Percentiles rank a stretch among this genome's conserved stretches.
Evolutionary conservation across 2,797 vertebrate species (phyloP).

Genomic region (Halcyon leucocephala): DNA sequence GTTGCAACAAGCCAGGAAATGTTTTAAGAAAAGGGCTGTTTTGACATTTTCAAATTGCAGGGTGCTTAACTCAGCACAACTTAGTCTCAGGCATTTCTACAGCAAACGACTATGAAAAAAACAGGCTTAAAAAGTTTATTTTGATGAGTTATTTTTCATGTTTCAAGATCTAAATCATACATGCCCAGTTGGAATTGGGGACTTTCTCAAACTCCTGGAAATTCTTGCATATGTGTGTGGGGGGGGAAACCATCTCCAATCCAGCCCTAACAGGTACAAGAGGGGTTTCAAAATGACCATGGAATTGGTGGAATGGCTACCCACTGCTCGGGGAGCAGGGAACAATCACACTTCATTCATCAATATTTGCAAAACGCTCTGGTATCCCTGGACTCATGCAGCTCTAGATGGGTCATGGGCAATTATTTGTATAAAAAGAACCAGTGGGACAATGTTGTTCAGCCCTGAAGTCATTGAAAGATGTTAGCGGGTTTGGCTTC

Average conservation of each 20-base stretch:
- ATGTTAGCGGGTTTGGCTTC: not conserved
- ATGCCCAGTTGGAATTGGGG: not conserved
- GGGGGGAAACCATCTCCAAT: not conserved
- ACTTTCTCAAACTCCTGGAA: not conserved
- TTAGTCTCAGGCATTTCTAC: not conserved
- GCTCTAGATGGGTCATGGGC: not conserved
- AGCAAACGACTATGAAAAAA: not conserved
- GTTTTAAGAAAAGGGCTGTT: not conserved
- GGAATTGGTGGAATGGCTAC: not conserved
- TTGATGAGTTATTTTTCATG: not conserved
- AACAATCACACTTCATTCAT: not conserved
- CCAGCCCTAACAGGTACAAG: not conserved
- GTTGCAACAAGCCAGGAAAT: not conserved
- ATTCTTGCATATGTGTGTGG: rapidly evolving
- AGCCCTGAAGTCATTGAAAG: constrained; percentile 4
- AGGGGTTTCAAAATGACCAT: not conserved
- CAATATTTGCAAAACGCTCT: not conserved
- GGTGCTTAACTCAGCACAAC: not conserved
- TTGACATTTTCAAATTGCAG: not conserved
- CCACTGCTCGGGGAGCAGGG: rapidly evolving
- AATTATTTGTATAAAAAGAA: constrained; percentile 1
- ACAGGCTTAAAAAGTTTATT: not conserved
- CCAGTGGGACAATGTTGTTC: not conserved
- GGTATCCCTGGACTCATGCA: not conserved
- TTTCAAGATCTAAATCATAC: not conserved